A percentile compares a stretch with the other conserved stretches of the same genome.
These are phyloP conservation scores for Ips typographus DNA, from an alignment of 1,140 invertebrate species.

Conservation along the genomic window DNA sequence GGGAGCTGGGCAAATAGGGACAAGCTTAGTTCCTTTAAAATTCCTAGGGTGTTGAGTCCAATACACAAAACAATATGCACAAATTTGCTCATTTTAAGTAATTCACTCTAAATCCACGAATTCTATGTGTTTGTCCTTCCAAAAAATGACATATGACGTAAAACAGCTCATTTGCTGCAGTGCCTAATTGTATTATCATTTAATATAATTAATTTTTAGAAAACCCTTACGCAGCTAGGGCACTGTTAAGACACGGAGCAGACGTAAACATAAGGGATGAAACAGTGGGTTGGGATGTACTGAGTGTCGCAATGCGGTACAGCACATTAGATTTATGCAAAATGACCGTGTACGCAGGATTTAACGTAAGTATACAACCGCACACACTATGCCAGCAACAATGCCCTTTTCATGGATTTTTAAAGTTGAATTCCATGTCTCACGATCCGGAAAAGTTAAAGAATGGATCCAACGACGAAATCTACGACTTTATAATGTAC, in stretches of 20 bases:
- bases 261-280: constrained; percentile 49
- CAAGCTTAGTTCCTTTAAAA: no score
- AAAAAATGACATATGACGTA: no score
- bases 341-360: constrained; percentile 48
- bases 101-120: no score
- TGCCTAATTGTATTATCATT: background rate
- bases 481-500: constrained; percentile 46
- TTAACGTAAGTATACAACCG: constrained; percentile 32
- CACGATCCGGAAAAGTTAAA: constrained; percentile 45
- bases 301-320: constrained; percentile 52
- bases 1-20: no score
- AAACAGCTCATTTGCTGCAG: no score
- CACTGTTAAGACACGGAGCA: constrained; percentile 47
- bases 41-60: no score
- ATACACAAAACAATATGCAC: no score
- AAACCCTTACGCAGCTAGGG: constrained; percentile 41
- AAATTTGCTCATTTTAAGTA: no score
- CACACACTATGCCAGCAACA: no score
- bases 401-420: background rate
- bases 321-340: constrained; percentile 49
- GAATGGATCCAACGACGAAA: constrained; percentile 39
- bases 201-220: constrained; percentile 31
- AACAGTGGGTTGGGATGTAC: constrained; percentile 49
- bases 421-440: constrained; percentile 41
- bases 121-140: no score